Percentiles rank a stretch among this genome's conserved stretches.
These are phyloP conservation scores for Schlechtendalia chinensis DNA, from an alignment of 1,140 invertebrate species.

Conservation along the genomic window DNA sequence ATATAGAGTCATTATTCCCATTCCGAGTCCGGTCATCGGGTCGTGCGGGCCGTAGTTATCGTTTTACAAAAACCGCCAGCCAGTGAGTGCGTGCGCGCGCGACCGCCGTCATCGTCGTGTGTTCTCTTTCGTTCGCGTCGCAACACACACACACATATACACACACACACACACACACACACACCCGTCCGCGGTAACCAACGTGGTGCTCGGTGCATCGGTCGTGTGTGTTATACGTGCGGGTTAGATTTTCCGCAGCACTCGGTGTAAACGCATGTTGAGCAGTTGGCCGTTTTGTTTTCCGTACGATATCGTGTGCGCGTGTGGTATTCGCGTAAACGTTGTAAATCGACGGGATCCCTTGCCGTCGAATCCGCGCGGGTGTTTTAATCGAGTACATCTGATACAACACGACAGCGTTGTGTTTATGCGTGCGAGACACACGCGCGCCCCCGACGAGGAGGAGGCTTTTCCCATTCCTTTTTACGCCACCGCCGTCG, in stretches of 20 bases:
- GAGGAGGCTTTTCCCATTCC: background rate
- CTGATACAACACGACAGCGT: background rate
- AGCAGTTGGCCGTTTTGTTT: too few species aligned
- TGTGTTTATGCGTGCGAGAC: background rate
- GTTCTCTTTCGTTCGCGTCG: background rate
- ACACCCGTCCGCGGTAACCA: background rate
- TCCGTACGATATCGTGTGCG: too few species aligned
- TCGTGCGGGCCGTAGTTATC: slow-evolving; percentile 45
- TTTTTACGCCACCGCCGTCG: slow-evolving; percentile 2
- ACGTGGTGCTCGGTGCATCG: background rate
- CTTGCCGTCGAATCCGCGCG: background rate
- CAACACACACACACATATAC: too few species aligned
- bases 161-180: too few species aligned
- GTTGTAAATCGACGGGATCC: background rate
- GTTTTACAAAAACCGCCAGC: slow-evolving; percentile 47
- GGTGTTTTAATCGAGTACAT: too few species aligned
- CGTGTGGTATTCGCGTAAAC: too few species aligned
- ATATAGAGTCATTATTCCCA: slow-evolving; percentile 50
- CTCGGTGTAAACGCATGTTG: too few species aligned
- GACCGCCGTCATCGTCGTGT: slow-evolving; percentile 3
- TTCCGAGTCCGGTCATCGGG: slow-evolving; percentile 49
- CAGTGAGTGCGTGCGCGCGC: slow-evolving; percentile 8
- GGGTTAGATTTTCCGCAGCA: too few species aligned
- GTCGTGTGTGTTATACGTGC: background rate
- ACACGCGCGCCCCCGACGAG: background rate